These are phyloP conservation scores for Holacanthella duospinosa DNA, from an alignment of 2,888 invertebrate genomes.

Conservation along the genomic window DNA sequence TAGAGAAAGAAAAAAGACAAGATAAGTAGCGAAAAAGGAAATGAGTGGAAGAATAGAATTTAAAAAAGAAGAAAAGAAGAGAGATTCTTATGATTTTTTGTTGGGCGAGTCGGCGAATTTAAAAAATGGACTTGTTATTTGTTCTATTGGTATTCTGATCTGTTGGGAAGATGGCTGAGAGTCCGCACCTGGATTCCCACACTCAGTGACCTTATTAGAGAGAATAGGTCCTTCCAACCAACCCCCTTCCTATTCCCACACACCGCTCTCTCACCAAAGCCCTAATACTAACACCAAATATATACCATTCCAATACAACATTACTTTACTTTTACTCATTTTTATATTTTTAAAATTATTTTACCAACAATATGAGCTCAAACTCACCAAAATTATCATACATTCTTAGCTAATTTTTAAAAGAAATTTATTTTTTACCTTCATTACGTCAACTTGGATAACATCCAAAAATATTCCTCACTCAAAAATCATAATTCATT, in stretches of 20 bases:
- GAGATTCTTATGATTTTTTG: slow-evolving; percentile 9
- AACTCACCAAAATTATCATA: no score
- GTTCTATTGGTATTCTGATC: slow-evolving; percentile 1
- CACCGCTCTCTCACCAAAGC: background rate
- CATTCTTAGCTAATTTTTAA: no score
- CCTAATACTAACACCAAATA: slow-evolving; percentile 8
- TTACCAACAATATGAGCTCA: no score
- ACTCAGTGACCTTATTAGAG: slow-evolving; percentile 24
- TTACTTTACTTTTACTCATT: slow-evolving; percentile 8
- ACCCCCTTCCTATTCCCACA: background rate
- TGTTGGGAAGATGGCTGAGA: background rate
- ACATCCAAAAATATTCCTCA: no score
- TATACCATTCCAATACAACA: slow-evolving; percentile 12
- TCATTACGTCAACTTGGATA: no score
- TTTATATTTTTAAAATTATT: background rate
- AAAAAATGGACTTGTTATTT: slow-evolving; percentile 1
- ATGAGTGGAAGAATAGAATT: background rate
- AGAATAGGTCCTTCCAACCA: background rate
- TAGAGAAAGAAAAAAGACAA: slow-evolving; percentile 18
- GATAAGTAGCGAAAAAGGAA: slow-evolving; percentile 15
- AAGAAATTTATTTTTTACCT: no score
- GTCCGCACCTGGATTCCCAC: slow-evolving; percentile 34
- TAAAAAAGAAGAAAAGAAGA: slow-evolving; percentile 4
- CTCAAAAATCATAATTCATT: no score
- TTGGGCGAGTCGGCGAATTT: slow-evolving; percentile 15